Evolutionary conservation across 2,797 vertebrate species (phyloP).

Genomic region (Helarctos malayanus): DNA sequence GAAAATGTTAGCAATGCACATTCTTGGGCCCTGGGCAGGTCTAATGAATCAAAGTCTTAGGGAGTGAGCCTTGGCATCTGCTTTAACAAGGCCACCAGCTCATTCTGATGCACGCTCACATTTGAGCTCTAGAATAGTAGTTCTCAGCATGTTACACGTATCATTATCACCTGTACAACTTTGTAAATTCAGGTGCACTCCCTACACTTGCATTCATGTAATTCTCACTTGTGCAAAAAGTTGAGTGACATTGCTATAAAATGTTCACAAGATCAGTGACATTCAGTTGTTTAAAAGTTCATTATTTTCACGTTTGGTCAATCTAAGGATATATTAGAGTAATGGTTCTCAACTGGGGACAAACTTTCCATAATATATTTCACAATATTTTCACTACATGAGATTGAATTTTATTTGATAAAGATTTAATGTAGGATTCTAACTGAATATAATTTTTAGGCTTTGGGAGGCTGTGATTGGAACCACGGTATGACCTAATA

Average conservation of each 20-base stretch:
- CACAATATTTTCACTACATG: background rate
- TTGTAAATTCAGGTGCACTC: background rate
- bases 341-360: background rate
- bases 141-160: background rate
- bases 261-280: background rate
- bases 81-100: background rate
- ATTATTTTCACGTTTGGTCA: background rate
- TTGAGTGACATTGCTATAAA: background rate
- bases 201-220: background rate
- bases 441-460: background rate
- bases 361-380: background rate
- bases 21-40: background rate
- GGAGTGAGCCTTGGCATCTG: background rate
- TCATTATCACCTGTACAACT: background rate
- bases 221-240: background rate
- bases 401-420: background rate
- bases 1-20: background rate
- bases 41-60: background rate
- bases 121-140: background rate
- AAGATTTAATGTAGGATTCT: conserved; percentile 21
- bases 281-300: background rate
- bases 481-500: background rate
- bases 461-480: background rate
- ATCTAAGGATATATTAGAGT: background rate
- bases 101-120: background rate